Evolutionary conservation across 2,113 vertebrate genomes (phyloP), one percentile per base, ranked within the genome.

Genomic region (Uria aalge): DNA sequence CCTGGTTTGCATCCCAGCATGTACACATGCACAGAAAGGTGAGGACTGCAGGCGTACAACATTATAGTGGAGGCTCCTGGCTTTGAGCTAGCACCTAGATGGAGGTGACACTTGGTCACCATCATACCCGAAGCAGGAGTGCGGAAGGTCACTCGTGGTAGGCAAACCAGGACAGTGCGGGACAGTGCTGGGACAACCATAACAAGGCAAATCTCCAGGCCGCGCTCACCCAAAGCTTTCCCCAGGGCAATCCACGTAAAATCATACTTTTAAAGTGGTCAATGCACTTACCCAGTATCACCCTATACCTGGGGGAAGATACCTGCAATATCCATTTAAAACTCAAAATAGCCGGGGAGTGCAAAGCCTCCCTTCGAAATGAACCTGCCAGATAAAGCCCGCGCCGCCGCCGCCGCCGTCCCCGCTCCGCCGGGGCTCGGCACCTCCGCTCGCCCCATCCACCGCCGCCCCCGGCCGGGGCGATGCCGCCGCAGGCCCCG

Each of bases 1-100:
- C 47, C 62, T n/a, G 43, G 34, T 30, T 60, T 27, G 43, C 45
- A 69, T 38, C 26, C 62, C 7, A 3, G 41, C 67, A 48, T 41
- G 24, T 23, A 26, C 36, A 20, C 3, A 11, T 8, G 36, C 23
- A 14, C 0, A 8, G 34, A 27, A 1, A 40, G 12, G 15, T 23
- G 45, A 90, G 32, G 75, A 59, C 47, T 75, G 19, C 4, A 2
- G 63, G 48, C 45, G 13, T 21, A 12, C n/a, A 36, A 4, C 3
- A 3, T 20, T 13, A 13, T 7, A 11, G 23, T 4, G 19, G 22
- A 26, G 34, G 3, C 20, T 64, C 36, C 63, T 26, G n/a, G 19
- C 63, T 91, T 68, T 56, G 38, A 2, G 1, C 34, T 13, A 23
- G 47, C 34, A 14, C 21, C 22, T 16, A 4, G 57, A 15, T 0